A percentile compares a stretch with the other conserved stretches of the same genome.
phyloP scores from a whole-genome alignment of 2,888 invertebrate genomes.

The Axea sp. region DNA sequence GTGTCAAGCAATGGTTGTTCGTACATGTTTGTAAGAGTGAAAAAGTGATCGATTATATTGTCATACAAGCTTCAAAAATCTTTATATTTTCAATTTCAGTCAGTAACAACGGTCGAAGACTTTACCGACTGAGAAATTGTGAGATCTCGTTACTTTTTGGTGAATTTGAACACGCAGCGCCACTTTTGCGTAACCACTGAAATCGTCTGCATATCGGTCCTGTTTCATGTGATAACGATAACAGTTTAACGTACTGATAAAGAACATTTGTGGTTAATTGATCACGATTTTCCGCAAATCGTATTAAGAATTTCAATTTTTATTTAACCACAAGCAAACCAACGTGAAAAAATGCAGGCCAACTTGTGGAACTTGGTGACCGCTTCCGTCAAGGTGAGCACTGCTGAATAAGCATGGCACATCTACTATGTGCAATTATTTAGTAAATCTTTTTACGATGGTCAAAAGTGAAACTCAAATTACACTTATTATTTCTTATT shows the following conservation, averaged over 20 bases:
- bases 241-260: conserved; percentile 18
- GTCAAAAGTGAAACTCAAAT: too few relatives aligned
- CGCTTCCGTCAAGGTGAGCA: conserved; percentile 79
- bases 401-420: conserved; percentile 17
- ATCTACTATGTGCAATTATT: too few relatives aligned
- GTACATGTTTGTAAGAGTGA: background rate
- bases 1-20: background rate
- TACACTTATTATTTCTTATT: too few relatives aligned
- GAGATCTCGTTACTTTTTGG: conserved; percentile 3
- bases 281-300: background rate
- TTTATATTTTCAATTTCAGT: background rate
- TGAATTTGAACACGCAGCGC: conserved; percentile 34
- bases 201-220: conserved; percentile 51
- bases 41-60: background rate
- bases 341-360: conserved; percentile 78
- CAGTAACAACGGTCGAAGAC: background rate
- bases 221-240: conserved; percentile 47
- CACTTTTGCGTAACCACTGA: conserved; percentile 57
- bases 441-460: background rate
- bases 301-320: background rate
- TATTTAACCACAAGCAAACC: background rate
- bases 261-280: conserved; percentile 3
- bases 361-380: conserved; percentile 79
- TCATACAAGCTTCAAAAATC: background rate
- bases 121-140: conserved; percentile 6